These are phyloP conservation scores for Emydocephalus ijimae DNA, from an alignment of 2,113 vertebrate genomes.

Conservation along the genomic window DNA sequence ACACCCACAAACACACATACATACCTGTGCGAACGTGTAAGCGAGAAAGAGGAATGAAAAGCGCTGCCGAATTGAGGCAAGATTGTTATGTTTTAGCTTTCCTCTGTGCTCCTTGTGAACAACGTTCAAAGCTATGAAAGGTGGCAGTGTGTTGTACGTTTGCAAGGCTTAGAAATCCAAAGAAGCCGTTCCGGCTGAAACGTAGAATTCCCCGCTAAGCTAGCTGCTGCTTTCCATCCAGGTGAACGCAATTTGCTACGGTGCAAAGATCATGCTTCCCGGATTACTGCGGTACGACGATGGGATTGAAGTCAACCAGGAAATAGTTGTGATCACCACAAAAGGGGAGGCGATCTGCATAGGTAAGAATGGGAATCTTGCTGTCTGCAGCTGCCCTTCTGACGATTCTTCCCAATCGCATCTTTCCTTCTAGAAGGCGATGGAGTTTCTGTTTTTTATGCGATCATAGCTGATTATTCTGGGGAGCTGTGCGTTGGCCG, in stretches of 20 bases:
- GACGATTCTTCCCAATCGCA: too few species aligned
- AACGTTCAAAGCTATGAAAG: background rate
- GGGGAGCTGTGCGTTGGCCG: too few species aligned
- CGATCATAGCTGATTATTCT: background rate
- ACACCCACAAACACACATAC: too few species aligned
- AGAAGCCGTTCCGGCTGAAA: background rate
- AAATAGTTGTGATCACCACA: conserved; percentile 92
- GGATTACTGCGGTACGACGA: conserved; percentile 93
- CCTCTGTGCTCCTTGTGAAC: too few species aligned
- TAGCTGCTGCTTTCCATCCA: conserved; percentile 28
- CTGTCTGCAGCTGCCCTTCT: background rate
- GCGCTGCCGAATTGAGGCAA: background rate
- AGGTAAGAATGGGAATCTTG: conserved; percentile 66
- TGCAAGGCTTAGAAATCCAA: background rate
- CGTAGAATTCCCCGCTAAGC: background rate
- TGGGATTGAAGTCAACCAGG: conserved; percentile 93
- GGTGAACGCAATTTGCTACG: conserved; percentile 98
- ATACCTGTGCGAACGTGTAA: too few species aligned
- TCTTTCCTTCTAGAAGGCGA: background rate
- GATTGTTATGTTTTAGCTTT: background rate
- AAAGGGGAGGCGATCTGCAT: conserved; percentile 96
- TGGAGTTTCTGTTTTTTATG: background rate
- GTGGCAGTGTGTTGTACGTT: accelerated
- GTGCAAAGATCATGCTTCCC: conserved; percentile 96
- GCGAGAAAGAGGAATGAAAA: background rate